Evolutionary conservation across 1,140 invertebrate genomes (phyloP), one percentile per base, ranked within the genome.

Genomic region (Spodoptera frugiperda): DNA sequence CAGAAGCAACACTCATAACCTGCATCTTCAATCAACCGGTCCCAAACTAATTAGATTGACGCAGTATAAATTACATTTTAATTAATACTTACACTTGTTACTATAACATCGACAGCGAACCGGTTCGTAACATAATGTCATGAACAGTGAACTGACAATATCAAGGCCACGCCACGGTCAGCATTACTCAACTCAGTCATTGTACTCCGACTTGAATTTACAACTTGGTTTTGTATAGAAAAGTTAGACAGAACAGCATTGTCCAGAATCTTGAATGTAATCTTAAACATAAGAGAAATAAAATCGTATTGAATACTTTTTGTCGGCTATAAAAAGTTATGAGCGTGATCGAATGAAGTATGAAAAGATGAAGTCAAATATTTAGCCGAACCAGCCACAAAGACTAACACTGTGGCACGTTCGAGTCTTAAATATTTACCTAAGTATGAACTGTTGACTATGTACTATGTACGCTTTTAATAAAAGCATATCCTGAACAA

Each of bases 401-500:
- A 17, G 51, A 19, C 3, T 17, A 61, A 61, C 57, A 61, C 44
- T 39, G 57, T 30, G 30, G n/a, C 57, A 61, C 57, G 57, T 61
- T 9, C 30, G 1, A 17, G 30, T 10, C 33, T 61, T 15, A 53
- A 53, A 53, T 44, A 17, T 61, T 15, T 30, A 44, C 57, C 57
- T 44, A 61, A 61, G 30, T 61, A 61, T 30, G 39, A 21, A 14
- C 21, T 57, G 33, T 39, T 39, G 17, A 61, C 57, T 61, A 61
- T 30, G 33, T 44, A 44, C 33, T 39, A 39, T 39, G 33, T 39
- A 39, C 6, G 33, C 9, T 61, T 44, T 17, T 44, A 61, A 61
- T 61, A 61, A 17, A 61, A 61, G 57, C 57, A 14, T 61, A 39
- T n/a, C 30, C 9, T 44, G 57, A 61, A 61, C 57, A 61, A 61